Evolutionary conservation across 1,140 invertebrate genomes (phyloP), one percentile per base, ranked within the genome.

Genomic region (Scaptomyza hsui): DNA sequence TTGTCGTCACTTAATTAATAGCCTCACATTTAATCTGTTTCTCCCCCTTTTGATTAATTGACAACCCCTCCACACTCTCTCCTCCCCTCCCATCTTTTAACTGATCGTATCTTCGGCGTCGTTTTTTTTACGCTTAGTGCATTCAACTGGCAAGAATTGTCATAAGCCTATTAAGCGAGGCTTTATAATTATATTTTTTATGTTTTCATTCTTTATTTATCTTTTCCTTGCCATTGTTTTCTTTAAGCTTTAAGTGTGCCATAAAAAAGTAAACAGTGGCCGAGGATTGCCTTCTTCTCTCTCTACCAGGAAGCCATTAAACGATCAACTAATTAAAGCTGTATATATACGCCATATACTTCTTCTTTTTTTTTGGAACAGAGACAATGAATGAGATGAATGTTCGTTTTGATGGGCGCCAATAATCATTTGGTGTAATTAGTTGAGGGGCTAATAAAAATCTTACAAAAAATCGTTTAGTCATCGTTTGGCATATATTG

Each of bases 81-180:
- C 26, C 44, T 37, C 15, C 49, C 47, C 10, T 61, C n/a, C 10
- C 9, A 29, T 53, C 35, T 53, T 21, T 16, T 75, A 74, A 67
- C 48, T 60, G 13, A 41, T 47, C 47, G 42, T 18, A 18, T 59
- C 47, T 47, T 52, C 48, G 9, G 15, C 53, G 39, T 52, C 37
- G n/a, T n/a, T n/a, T n/a, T 70, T 52, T 59, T 10, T 24, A 19
- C 68, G 62, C 81, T 79, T 69, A 63, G 73, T 70, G 73, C 80
- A 86, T 86, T 85, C 82, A 86, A 85, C 81, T 78, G 81, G 64
- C 64, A 77, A 67, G 59, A 80, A 88, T 78, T 86, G 81, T 78
- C 77, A 68, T 88, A 86, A 81, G 82, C 81, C 81, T 88, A 88
- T 88, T 81, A 86, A 88, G 44, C 29, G 41, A 55, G 44, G 55